Evolutionary conservation across 2,888 invertebrate species (phyloP).

Genomic region (Zaprionus obscuricornis): DNA sequence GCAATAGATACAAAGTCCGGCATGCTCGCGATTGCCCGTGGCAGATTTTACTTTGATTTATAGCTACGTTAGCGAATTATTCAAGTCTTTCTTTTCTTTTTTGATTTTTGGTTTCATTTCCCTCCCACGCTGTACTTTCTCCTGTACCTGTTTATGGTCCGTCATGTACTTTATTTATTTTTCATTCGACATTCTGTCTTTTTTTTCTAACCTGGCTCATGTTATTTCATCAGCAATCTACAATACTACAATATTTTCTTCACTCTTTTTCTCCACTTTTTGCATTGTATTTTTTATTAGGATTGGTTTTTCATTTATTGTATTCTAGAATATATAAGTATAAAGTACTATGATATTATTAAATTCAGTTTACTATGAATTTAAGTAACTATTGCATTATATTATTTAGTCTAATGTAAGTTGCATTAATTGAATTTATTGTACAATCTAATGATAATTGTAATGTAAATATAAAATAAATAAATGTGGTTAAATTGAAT

Average conservation of each 20-base stretch:
- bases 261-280: conserved; percentile 9
- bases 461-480: no score
- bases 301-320: no score
- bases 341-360: no score
- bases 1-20: conserved; percentile 65
- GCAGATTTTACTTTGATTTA: conserved; percentile 68
- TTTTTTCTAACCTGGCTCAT: conserved; percentile 37
- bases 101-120: conserved; percentile 19
- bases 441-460: no score
- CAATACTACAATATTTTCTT: conserved; percentile 15
- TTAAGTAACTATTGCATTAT: no score
- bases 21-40: conserved; percentile 42
- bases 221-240: conserved; percentile 68
- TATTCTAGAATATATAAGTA: no score
- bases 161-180: conserved; percentile 70
- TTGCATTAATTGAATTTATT: no score
- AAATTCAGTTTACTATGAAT: no score
- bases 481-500: no score
- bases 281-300: not conserved
- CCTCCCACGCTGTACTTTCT: conserved; percentile 24
- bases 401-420: no score
- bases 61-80: conserved; percentile 63
- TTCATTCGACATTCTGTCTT: conserved; percentile 77
- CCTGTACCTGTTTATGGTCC: conserved; percentile 24
- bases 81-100: conserved; percentile 21